These are phyloP conservation scores for Melozone crissalis DNA, from an alignment of 2,113 vertebrate species.

Conservation along the genomic window DNA sequence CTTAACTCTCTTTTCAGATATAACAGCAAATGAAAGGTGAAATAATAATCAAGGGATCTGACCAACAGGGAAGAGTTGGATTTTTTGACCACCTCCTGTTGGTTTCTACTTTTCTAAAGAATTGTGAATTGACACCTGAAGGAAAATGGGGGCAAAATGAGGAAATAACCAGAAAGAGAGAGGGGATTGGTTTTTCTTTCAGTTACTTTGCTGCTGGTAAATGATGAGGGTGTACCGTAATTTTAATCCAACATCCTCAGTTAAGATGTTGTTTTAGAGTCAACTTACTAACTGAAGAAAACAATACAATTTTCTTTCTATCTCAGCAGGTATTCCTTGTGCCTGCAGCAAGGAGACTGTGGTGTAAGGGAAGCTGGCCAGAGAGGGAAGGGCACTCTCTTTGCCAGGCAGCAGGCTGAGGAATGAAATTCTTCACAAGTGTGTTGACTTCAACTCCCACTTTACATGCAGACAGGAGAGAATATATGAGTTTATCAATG, in stretches of 20 bases:
- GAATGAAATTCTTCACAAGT: background rate
- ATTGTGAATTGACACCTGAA: background rate
- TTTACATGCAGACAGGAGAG: background rate
- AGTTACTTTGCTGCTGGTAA: background rate
- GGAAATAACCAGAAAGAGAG: background rate
- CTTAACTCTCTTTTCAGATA: background rate
- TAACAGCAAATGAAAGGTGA: background rate
- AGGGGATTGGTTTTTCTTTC: background rate
- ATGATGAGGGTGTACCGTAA: background rate
- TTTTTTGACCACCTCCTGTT: background rate
- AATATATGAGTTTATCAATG: background rate
- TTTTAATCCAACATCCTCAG: background rate
- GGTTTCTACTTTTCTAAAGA: background rate
- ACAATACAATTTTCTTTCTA: background rate
- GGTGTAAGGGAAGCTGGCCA: background rate
- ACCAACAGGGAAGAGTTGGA: background rate
- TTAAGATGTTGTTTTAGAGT: background rate
- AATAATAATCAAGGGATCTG: background rate
- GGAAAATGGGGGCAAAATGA: background rate
- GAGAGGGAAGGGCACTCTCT: background rate
- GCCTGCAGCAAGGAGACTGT: background rate
- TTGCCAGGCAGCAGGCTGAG: rapidly evolving
- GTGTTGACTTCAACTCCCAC: background rate
- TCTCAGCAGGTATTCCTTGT: background rate
- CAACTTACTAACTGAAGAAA: background rate